These are phyloP conservation scores for Scatophagus argus DNA, from an alignment of 2,113 vertebrate genomes.

Conservation along the genomic window DNA sequence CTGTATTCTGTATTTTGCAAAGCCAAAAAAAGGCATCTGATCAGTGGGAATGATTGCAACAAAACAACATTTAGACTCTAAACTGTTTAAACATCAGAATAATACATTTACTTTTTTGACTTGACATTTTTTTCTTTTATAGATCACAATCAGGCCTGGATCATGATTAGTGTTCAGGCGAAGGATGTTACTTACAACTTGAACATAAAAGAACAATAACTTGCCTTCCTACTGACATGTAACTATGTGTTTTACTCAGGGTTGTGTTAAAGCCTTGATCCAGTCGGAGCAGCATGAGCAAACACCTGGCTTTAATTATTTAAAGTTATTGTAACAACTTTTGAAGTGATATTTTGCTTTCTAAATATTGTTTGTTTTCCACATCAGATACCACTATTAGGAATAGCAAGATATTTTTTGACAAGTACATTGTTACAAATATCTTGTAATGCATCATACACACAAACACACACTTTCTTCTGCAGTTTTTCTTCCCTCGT, in stretches of 20 bases:
- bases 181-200: slow-evolving; percentile 4
- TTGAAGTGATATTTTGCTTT: slow-evolving; percentile 5
- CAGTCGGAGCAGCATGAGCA: slow-evolving; percentile 29
- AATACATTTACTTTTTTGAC: background rate
- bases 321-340: slow-evolving; percentile 9
- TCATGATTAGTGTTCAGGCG: background rate
- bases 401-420: background rate
- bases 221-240: slow-evolving; percentile 11
- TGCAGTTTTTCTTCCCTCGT: background rate
- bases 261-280: slow-evolving; percentile 22
- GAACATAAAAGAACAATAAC: slow-evolving; percentile 1
- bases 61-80: background rate
- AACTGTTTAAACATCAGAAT: background rate
- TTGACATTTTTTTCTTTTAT: background rate
- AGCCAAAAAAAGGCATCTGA: background rate
- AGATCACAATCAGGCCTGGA: too few relatives aligned
- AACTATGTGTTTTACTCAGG: slow-evolving; percentile 21
- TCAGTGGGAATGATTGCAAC: background rate
- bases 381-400: background rate
- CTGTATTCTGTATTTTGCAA: background rate
- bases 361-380: background rate
- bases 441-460: background rate
- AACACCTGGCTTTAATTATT: slow-evolving; percentile 45
- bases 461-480: background rate
- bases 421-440: background rate